Evolutionary conservation across 2,113 vertebrate genomes (phyloP), one percentile per base, ranked within the genome.

Genomic region (Rhinichthys klamathensis): DNA sequence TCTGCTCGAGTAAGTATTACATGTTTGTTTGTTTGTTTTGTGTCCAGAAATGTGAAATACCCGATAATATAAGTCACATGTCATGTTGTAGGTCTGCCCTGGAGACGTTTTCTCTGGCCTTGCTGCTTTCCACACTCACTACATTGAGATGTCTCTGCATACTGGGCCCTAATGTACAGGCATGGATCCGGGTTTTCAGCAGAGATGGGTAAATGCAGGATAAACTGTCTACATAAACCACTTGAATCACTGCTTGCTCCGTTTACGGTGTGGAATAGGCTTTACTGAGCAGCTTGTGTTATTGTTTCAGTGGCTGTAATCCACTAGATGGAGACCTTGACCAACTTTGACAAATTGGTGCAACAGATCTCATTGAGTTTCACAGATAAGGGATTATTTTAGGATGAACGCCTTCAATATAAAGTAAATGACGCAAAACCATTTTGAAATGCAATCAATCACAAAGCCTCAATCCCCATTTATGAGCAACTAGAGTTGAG

Each of bases 121-220:
- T 98, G 89, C 92, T 97, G 7, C 91, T 99, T 80, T 97, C 97
- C 82, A 96, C 96, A 0, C 95, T 97, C 70, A 99, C 97, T 88
- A 96, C 97, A 3, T 90, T 99, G 81, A 95, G 97, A 65, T 99
- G 98, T 90, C 94, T 99, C 30, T 99, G 98, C 91, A 85, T 97
- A 74, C 93, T 98, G 58, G 98, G 98, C 83, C 98, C 98, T 90
- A 98, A 97, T 6, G 49, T 98, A 73, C 97, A 96, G 89, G 96
- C 96, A 0, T 99, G 98, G 98, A 95, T 99, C 84, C 94, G 96
- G 82, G 97, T 99, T 67, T 99, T 99, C 92, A 99, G 95, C 93
- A 96, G 96, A 85, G 97, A 99, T 27, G 98, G 98, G 98, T 99
- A 91, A 91, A 93, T 91, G 79, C n/a, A 63, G 11, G 44, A 69